Base-by-base conservation (phyloP, 2,113 vertebrate genomes). In the Hippocampus abdominalis region DNA sequence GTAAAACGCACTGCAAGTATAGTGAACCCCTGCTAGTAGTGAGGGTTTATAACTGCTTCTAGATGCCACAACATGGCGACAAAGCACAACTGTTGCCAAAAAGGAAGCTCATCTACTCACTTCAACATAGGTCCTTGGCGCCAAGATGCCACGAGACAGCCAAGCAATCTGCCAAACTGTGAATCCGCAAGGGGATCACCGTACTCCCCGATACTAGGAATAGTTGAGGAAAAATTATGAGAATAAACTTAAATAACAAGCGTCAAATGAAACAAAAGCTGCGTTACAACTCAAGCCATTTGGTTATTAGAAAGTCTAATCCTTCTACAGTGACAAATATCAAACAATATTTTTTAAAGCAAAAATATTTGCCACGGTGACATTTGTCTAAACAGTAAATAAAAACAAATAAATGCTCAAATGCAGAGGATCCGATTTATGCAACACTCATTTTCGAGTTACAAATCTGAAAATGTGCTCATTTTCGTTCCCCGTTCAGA, bases 1-100 rank as follows among this genome's bases (percentile, higher is more conserved):
- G 44, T n/a, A 56, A 32, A 67, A 67, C 25, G 10, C n/a, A 54
- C 8, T 0, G 15, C n/a, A 67, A 74, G 13, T 61, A 70, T 71
- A 25, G 57, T 32, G 27, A 36, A 60, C 57, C 27, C 27, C 27
- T 60, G 27, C 27, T 20, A 18, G 4, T 54, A 25, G 23, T n/a
- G n/a, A 54, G 3, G n/a, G 15, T 11, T 54, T 54, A 10, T 12
- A 27, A 60, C 32, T 60, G 51, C 51, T 60, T 8, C 8, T 18
- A 60, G 27, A 32, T 57, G 23, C 54, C 54, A 15, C 10, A 1
- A 15, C 11, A 56, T 59, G 5, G 56, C 25, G 18, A 21, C 15
- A 59, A 59, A 60, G 57, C 15, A 32, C 15, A 60, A 18, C 27
- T 32, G 8, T 29, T 18, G 15, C 23, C 46, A 27, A 8, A 27